Conservation (phyloP, 2,888 invertebrate species). For the Eugnorisma glareosa region DNA sequence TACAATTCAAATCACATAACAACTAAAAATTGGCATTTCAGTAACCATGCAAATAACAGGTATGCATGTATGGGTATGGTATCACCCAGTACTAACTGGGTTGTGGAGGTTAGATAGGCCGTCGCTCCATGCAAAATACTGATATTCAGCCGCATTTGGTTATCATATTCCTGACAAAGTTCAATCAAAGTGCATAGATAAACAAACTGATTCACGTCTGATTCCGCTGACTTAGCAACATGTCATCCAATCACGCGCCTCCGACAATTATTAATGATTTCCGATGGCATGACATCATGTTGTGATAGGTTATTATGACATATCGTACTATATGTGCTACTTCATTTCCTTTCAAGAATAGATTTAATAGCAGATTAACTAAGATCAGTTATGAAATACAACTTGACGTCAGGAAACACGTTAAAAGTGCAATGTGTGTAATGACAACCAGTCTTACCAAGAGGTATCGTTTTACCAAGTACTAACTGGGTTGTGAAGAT, state of each 20-base stretch:
- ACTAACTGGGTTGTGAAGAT: too few relatives aligned
- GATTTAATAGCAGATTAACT: background rate
- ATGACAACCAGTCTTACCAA: too few relatives aligned
- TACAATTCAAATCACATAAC: too few relatives aligned
- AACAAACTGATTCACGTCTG: slow-evolving; percentile 57
- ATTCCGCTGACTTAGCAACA: slow-evolving; percentile 58
- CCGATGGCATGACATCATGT: slow-evolving; percentile 57
- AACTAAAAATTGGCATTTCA: too few relatives aligned
- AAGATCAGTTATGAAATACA: background rate
- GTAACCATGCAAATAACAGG: too few relatives aligned
- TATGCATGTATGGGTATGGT: too few relatives aligned
- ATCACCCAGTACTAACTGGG: too few relatives aligned
- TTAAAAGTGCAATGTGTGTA: background rate
- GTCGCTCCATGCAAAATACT: too few relatives aligned
- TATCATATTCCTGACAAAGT: slow-evolving; percentile 49
- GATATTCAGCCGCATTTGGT: too few relatives aligned
- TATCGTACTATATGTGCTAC: background rate
- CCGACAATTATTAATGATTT: slow-evolving; percentile 57
- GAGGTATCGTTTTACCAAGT: too few relatives aligned
- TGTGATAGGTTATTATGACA: slow-evolving; percentile 51
- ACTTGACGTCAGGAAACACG: background rate
- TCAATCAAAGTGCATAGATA: slow-evolving; percentile 48
- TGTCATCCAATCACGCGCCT: slow-evolving; percentile 30
- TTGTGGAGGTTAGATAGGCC: too few relatives aligned
- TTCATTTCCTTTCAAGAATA: slow-evolving; percentile 28